phyloP scores from a whole-genome alignment of 2,113 vertebrate species.

The Prunella fulvescens region DNA sequence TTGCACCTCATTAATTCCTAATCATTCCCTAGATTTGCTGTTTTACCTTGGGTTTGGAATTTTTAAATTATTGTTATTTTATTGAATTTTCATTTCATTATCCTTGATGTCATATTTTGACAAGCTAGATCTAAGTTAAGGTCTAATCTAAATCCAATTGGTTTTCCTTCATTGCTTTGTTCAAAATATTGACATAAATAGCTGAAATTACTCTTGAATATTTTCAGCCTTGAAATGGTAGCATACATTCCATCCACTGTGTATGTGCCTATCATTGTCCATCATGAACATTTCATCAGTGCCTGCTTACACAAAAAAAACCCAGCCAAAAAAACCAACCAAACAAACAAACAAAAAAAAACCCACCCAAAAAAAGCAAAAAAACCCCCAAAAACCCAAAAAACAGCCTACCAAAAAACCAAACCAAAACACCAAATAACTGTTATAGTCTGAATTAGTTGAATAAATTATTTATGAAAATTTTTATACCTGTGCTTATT shows the following conservation, averaged over 20 bases:
- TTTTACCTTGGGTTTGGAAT: not conserved
- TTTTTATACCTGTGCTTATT: rapidly evolving
- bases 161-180: not conserved
- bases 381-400: too few species aligned
- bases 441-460: not conserved
- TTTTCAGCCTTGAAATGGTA: not conserved
- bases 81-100: not conserved
- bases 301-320: not conserved
- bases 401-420: not conserved
- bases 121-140: not conserved
- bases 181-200: not conserved
- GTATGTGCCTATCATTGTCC: not conserved
- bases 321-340: too few species aligned
- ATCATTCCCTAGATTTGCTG: not conserved
- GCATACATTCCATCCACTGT: not conserved
- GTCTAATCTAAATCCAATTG: not conserved
- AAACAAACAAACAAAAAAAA: too few species aligned
- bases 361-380: not conserved
- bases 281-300: not conserved
- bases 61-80: not conserved
- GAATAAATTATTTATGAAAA: not conserved
- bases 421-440: not conserved
- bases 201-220: not conserved
- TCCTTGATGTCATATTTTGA: not conserved
- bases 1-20: not conserved